Evolutionary conservation across 2,888 invertebrate genomes (phyloP).

Genomic region (Eumacrocentrus americanus): DNA sequence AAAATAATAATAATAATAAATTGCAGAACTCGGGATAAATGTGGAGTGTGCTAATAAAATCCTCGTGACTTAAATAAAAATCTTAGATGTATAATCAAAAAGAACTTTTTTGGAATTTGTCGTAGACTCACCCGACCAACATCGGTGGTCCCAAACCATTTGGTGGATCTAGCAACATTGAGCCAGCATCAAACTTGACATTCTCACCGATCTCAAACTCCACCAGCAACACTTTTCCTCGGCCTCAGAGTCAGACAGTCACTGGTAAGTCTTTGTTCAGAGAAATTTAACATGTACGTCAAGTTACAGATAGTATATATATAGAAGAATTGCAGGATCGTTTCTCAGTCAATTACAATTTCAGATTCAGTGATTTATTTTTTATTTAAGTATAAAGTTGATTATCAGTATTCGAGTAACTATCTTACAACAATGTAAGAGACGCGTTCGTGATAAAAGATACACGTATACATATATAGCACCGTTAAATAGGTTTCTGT

Average conservation of each 20-base stretch:
- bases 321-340: not conserved
- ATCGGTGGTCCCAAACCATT: conserved; percentile 57
- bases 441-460: conserved; percentile 19
- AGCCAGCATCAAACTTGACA: conserved; percentile 45
- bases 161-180: conserved; percentile 50
- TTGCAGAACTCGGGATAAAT: not conserved
- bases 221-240: conserved; percentile 53
- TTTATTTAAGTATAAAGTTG: too few relatives aligned
- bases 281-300: too few relatives aligned
- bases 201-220: conserved; percentile 48
- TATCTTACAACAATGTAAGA: conserved; percentile 29
- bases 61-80: not conserved
- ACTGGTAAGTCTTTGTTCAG: conserved; percentile 61
- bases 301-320: not conserved
- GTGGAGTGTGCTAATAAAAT: not conserved
- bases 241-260: conserved; percentile 56
- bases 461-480: conserved; percentile 25
- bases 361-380: not conserved
- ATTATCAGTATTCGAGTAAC: conserved; percentile 12
- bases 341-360: not conserved
- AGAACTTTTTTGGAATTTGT: not conserved
- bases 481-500: conserved; percentile 6
- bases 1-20: not conserved
- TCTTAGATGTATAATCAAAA: not conserved
- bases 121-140: conserved; percentile 53